Percentiles rank a stretch among this genome's conserved stretches.
Evolutionary conservation across 2,113 vertebrate genomes (phyloP).

Genomic region (Solea senegalensis): DNA sequence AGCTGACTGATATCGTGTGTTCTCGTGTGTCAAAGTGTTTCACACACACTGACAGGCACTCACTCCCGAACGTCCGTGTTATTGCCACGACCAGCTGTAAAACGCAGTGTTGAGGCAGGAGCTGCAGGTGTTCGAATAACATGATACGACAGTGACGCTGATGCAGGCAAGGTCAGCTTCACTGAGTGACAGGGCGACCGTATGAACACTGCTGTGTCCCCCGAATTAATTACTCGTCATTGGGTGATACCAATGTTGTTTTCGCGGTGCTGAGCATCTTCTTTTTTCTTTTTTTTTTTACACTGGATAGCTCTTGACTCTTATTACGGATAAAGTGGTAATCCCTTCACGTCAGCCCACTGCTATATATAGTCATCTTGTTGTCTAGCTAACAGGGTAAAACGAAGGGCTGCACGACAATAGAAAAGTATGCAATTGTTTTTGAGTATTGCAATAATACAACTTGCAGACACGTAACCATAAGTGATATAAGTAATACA

Average conservation of each 20-base stretch:
- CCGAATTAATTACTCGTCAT: too few relatives aligned
- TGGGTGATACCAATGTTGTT: too few relatives aligned
- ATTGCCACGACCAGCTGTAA: neutral
- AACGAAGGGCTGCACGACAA: neutral
- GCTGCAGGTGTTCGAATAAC: neutral
- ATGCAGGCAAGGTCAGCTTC: constrained; percentile 34
- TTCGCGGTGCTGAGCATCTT: neutral
- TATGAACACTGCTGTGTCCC: too few relatives aligned
- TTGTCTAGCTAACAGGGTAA: neutral
- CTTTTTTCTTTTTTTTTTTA: constrained; percentile 1
- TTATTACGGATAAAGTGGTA: constrained; percentile 23
- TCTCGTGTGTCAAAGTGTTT: neutral
- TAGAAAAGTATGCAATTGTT: too few relatives aligned
- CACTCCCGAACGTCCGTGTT: neutral
- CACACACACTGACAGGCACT: neutral
- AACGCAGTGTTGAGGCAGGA: neutral
- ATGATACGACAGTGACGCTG: constrained; percentile 17
- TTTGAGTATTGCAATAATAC: too few relatives aligned
- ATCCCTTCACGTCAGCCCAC: constrained; percentile 44
- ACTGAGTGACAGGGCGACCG: neutral
- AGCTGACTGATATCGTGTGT: neutral
- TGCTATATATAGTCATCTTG: constrained; percentile 41
- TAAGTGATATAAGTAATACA: too few relatives aligned
- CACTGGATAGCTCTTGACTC: neutral
- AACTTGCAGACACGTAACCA: too few relatives aligned